Evolutionary conservation across 2,113 vertebrate species (phyloP), one percentile per base, ranked within the genome.

Genomic region (Oxyruncus cristatus): DNA sequence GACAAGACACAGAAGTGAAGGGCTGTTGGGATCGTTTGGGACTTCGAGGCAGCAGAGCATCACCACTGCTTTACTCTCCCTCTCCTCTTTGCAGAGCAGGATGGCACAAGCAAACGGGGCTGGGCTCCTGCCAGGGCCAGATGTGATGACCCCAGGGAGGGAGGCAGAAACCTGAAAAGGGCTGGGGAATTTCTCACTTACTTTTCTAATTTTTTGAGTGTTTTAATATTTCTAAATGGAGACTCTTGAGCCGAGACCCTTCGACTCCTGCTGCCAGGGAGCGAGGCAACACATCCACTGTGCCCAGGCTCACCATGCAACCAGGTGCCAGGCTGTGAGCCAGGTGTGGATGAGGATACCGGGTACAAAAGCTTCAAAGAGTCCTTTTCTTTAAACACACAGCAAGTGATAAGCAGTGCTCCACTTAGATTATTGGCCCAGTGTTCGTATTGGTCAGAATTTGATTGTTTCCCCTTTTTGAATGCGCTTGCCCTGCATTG

Each of bases 281-380:
- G 46, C 1, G 2, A 58, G 37, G 30, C 5, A 17, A 56, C n/a
- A 27, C 4, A 1, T 26, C 9, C 3, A 0, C 67, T 46, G 67
- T 19, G 24, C 11, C 70, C 74, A 9, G 26, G 33, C 47, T 77
- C 46, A 30, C 32, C 50, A 1, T 24, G 1, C 15, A 16, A 8
- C 50, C 46, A 16, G 4, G 9, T 14, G 16, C 55, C 58, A 35
- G n/a, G 21, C 49, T 89, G 12, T 11, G n/a, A 93, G 59, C 73
- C 44, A 1, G 0, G n/a, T 2, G 30, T 37, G 21, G n/a, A 41
- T n/a, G 6, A 3, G 49, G 6, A 16, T 42, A 84, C 18, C 8
- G 49, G 23, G 19, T 6, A 62, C 2, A 1, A 30, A 59, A 79
- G 19, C 58, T 20, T 49, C 0, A 0, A 32, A 72, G 58, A 49